A percentile compares a stretch with the other conserved stretches of the same genome.
These are phyloP conservation scores for Platysteira castanea DNA, from an alignment of 2,113 vertebrate species.

Conservation along the genomic window DNA sequence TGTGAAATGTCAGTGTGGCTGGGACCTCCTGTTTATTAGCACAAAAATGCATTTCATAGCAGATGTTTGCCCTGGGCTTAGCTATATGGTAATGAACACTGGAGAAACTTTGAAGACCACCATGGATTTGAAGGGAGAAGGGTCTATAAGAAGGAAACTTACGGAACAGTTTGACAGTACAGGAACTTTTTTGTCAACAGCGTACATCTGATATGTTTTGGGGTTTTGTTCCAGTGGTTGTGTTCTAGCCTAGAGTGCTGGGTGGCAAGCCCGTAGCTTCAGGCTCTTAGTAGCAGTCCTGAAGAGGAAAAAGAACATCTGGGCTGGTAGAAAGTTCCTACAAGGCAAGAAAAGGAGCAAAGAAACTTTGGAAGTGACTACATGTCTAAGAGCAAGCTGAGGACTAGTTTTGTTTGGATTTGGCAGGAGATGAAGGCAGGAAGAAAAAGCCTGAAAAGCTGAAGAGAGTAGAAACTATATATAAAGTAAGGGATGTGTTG, in stretches of 20 bases:
- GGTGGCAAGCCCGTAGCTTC: neutral
- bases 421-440: neutral
- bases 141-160: neutral
- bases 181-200: neutral
- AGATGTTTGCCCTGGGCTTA: neutral
- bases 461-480: neutral
- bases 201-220: neutral
- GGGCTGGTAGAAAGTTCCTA: neutral
- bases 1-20: neutral
- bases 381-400: neutral
- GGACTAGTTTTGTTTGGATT: neutral
- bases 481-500: neutral
- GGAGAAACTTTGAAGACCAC: neutral
- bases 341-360: neutral
- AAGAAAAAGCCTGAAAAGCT: neutral
- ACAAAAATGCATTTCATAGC: neutral
- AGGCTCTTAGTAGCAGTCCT: neutral
- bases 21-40: neutral
- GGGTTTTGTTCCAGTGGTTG: neutral
- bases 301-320: neutral
- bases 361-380: neutral
- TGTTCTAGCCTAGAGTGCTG: neutral
- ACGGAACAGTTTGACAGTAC: neutral
- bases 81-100: rapidly evolving
- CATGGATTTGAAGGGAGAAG: neutral